These are phyloP conservation scores for Petrocephalus microphthalmus DNA, from an alignment of 2,113 vertebrate species.

Conservation along the genomic window DNA sequence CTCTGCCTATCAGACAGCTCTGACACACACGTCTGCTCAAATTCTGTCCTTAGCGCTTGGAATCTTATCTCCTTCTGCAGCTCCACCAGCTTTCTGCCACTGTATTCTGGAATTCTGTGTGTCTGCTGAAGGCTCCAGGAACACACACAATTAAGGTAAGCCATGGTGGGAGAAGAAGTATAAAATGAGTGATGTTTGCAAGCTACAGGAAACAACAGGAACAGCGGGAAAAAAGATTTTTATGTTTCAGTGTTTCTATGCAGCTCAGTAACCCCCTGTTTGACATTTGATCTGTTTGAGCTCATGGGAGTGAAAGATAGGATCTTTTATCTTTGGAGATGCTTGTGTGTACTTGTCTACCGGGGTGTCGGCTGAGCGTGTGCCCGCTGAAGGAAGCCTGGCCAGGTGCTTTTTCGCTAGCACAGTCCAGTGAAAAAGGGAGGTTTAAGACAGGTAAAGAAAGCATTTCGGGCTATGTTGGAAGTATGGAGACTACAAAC, in stretches of 20 bases:
- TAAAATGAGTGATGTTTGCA: background rate
- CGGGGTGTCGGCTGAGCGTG: background rate
- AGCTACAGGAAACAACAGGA: background rate
- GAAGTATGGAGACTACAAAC: background rate
- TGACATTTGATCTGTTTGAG: background rate
- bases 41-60: background rate
- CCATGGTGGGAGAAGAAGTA: background rate
- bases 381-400: background rate
- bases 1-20: background rate
- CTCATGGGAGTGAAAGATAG: background rate
- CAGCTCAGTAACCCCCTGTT: background rate
- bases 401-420: background rate
- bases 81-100: background rate
- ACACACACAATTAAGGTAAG: constrained; percentile 2
- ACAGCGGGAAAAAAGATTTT: background rate
- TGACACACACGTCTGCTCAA: background rate
- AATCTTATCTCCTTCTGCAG: background rate
- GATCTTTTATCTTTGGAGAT: background rate
- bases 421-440: background rate
- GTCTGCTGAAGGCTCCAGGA: background rate
- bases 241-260: background rate
- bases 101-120: background rate
- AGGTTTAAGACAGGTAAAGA: background rate
- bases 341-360: background rate
- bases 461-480: background rate